These are phyloP conservation scores for Sisor rabdophorus DNA, from an alignment of 2,113 vertebrate genomes.

Conservation along the genomic window DNA sequence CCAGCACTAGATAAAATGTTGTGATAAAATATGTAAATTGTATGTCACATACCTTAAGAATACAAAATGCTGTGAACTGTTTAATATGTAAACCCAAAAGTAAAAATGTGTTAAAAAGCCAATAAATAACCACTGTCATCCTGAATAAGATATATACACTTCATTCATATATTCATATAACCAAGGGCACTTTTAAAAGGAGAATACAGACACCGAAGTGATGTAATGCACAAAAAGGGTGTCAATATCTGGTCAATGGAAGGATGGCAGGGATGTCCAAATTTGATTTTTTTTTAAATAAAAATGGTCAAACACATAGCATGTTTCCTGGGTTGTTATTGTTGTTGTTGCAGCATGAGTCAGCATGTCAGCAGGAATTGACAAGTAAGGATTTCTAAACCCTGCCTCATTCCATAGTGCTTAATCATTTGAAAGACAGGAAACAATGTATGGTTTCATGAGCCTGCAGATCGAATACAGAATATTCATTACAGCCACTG, in stretches of 20 bases:
- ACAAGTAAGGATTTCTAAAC: constrained; percentile 4
- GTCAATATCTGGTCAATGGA: not conserved
- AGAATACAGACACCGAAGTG: not conserved
- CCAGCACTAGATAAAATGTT: too few species aligned
- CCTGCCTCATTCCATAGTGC: not conserved
- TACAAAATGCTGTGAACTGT: too few species aligned
- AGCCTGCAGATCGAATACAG: not conserved
- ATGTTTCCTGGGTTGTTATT: constrained; percentile 11
- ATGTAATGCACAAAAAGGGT: not conserved
- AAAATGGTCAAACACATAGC: not conserved
- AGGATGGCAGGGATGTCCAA: constrained; percentile 12
- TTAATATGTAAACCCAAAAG: too few species aligned
- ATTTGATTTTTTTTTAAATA: constrained; percentile 12
- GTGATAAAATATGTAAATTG: too few species aligned
- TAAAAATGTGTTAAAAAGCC: too few species aligned
- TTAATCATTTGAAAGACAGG: constrained; percentile 8
- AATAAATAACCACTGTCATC: too few species aligned
- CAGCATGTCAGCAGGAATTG: constrained; percentile 13
- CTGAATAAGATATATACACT: not conserved
- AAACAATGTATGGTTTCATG: not conserved
- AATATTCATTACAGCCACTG: not conserved
- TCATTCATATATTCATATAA: not conserved
- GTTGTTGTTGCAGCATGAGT: constrained; percentile 11
- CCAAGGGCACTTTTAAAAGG: not conserved
- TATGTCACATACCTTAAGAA: too few species aligned